phyloP scores from a whole-genome alignment of 2,797 vertebrate genomes.

The Acanthornis magna region DNA sequence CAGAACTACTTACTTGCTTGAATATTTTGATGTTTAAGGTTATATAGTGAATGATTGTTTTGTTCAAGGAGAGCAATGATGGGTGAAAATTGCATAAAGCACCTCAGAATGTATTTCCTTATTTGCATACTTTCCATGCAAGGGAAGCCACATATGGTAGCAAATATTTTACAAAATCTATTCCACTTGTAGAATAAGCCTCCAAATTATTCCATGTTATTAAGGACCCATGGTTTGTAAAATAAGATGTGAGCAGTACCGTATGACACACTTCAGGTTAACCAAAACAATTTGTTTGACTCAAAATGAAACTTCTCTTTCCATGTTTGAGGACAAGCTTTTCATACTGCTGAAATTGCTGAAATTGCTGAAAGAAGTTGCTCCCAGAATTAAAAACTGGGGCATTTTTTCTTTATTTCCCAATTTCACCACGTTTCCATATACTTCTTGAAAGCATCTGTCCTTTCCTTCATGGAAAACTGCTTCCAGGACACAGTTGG shows the following conservation, averaged over 20 bases:
- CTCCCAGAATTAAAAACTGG: not conserved
- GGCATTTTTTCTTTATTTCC: not conserved
- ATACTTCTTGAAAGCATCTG: not conserved
- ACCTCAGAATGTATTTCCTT: not conserved
- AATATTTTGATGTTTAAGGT: not conserved
- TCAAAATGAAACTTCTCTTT: not conserved
- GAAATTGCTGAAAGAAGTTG: not conserved
- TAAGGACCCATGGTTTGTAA: not conserved
- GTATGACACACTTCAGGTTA: not conserved
- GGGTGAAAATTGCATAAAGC: not conserved
- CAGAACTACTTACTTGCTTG: not conserved
- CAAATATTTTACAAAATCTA: not conserved
- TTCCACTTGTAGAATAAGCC: not conserved
- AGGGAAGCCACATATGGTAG: not conserved
- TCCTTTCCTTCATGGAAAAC: not conserved
- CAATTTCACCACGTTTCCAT: not conserved
- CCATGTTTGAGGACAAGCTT: not conserved
- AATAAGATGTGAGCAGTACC: not conserved
- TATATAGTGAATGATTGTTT: not conserved
- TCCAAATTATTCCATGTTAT: not conserved
- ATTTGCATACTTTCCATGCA: not conserved
- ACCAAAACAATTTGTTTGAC: not conserved
- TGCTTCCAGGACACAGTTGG: not conserved
- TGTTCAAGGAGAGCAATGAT: not conserved
- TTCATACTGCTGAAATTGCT: not conserved